These are phyloP conservation scores for Centropus bengalensis DNA, from an alignment of 2,113 vertebrate species.

Conservation along the genomic window DNA sequence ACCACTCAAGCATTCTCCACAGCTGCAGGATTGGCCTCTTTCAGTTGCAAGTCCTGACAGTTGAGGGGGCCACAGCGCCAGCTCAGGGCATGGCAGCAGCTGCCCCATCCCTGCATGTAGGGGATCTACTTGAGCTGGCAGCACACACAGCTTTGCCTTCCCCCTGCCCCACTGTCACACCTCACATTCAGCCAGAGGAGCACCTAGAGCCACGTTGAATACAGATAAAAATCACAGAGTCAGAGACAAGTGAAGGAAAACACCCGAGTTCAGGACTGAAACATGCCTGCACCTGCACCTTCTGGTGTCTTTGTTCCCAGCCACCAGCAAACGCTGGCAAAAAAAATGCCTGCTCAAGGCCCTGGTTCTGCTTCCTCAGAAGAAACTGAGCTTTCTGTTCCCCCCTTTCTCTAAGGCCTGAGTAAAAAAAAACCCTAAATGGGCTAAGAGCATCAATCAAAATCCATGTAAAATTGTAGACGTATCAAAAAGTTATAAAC, in stretches of 20 bases:
- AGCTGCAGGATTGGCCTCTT: fast-evolving
- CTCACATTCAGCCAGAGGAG: neutral
- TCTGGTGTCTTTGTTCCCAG: neutral
- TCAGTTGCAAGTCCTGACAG: neutral
- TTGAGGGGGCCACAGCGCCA: neutral
- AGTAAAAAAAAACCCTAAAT: neutral
- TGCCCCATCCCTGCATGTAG: fast-evolving
- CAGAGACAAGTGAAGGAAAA: neutral
- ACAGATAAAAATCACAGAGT: fast-evolving
- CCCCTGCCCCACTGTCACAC: neutral
- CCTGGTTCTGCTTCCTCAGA: neutral
- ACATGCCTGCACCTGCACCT: neutral
- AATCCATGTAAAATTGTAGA: fast-evolving
- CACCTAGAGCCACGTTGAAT: fast-evolving
- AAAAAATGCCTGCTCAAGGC: fast-evolving
- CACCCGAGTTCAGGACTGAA: fast-evolving
- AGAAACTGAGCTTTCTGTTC: neutral
- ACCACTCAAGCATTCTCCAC: fast-evolving
- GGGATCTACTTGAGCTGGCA: neutral
- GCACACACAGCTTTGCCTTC: neutral
- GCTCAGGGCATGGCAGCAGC: neutral
- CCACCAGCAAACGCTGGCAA: neutral
- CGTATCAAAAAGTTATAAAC: neutral
- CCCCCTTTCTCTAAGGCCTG: fast-evolving
- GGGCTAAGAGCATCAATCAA: neutral